phyloP scores from a whole-genome alignment of 2,888 invertebrate species.

The Deilephila porcellus region DNA sequence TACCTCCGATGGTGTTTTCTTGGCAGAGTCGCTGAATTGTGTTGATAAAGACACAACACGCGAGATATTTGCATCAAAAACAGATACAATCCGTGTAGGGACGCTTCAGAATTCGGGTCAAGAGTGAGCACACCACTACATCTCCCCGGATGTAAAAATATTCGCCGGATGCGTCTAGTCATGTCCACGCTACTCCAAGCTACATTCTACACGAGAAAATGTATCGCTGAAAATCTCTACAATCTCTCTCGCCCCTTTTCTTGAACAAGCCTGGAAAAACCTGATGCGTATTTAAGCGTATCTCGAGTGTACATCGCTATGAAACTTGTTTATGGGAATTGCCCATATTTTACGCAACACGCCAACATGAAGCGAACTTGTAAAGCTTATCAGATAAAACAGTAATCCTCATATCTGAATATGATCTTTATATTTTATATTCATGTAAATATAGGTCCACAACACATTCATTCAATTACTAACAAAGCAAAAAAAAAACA shows the following conservation, averaged over 20 bases:
- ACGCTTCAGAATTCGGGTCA: constrained; percentile 66
- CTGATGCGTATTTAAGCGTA: background rate
- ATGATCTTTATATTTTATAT: background rate
- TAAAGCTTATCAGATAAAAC: background rate
- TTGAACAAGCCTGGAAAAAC: background rate
- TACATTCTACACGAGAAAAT: background rate
- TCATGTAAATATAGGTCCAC: background rate
- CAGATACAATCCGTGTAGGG: constrained; percentile 63
- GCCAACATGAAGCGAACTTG: background rate
- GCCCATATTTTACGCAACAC: background rate
- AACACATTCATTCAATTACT: background rate
- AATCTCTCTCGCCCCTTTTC: background rate
- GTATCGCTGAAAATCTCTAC: background rate
- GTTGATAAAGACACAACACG: constrained; percentile 50
- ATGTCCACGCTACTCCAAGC: constrained; percentile 30
- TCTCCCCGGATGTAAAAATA: constrained; percentile 29
- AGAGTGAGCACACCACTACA: constrained; percentile 51
- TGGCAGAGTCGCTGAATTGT: constrained; percentile 30
- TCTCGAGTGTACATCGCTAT: constrained; percentile 1
- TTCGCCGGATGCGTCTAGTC: background rate
- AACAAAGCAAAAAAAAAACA: background rate
- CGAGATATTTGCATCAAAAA: constrained; percentile 64
- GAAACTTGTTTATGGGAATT: background rate
- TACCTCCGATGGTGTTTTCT: background rate
- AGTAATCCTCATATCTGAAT: background rate